Evolutionary conservation across 2,888 invertebrate genomes (phyloP), one percentile per base, ranked within the genome.

Genomic region (Monoplex corrugatus): DNA sequence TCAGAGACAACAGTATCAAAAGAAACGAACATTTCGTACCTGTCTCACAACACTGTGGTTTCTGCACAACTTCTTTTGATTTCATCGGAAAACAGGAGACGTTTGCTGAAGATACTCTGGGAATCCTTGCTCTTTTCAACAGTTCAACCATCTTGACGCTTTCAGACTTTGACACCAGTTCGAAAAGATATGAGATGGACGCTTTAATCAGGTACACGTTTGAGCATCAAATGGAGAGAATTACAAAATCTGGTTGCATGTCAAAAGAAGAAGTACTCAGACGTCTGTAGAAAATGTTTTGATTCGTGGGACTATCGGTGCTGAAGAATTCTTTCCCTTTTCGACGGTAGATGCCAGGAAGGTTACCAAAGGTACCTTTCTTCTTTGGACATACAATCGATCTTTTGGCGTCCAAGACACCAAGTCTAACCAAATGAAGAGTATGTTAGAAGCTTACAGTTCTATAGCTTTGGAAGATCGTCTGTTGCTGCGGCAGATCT

Each of bases 11-110:
- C 44, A 40, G 35, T 23, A 44, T 13, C 83, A n/a, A n/a, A n/a
- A 50, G 84, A 8, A 57, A 84, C 50, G 84, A 84, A 35, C 84
- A 84, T n/a, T 84, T 84, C 57, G 84, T 35, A 28, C 84, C 84
- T 6, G 19, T 50, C 28, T 45, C 50, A 0, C 84, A 84, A 0
- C 50, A 50, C 32, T 84, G 84, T 57, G 43, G 43, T 35, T 84
- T 84, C 57, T 84, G 84, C 50, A n/a, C 6, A 3, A 35, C 16
- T 0, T 2, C 13, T 3, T 84, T 50, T 57, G 84, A 84, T 50
- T 57, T 84, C 32, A 50, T 84, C 35, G 84, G 84, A 3, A 50
- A 35, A 10, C 84, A 84, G 84, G 84, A 84, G 57, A 32, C 50
- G 13, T 84, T 84, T 38, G 84, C 84, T n/a, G 45, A 45, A 3